These are phyloP conservation scores for Astropecten irregularis DNA, from an alignment of 53 echinoderm and acorn worm species.

Conservation along the genomic window DNA sequence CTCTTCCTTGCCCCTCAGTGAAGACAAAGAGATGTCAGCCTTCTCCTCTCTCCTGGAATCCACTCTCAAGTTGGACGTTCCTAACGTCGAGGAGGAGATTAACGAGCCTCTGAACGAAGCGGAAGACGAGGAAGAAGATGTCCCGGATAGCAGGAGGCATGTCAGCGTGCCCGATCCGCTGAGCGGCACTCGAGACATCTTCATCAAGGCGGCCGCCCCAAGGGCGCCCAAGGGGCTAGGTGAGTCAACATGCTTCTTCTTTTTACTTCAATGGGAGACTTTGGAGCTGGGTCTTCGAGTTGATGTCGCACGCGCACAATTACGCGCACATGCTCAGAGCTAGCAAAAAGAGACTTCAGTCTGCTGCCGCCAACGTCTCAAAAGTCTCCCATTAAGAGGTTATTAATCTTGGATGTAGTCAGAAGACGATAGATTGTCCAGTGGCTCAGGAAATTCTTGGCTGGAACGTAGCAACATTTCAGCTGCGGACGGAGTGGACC, in stretches of 20 bases:
- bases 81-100: constrained; percentile 59
- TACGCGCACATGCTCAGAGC: too few relatives aligned
- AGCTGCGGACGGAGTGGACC: too few relatives aligned
- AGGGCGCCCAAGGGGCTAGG: constrained; percentile 95
- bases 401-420: too few relatives aligned
- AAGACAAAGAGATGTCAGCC: constrained; percentile 84
- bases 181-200: constrained; percentile 71
- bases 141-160: constrained; percentile 45
- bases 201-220: constrained; percentile 88
- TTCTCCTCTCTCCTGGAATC: constrained; percentile 93
- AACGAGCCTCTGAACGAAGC: neutral
- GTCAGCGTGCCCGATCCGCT: constrained; percentile 43
- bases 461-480: too few relatives aligned
- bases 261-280: too few relatives aligned
- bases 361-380: too few relatives aligned
- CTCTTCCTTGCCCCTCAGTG: constrained; percentile 41
- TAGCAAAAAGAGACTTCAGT: too few relatives aligned
- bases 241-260: constrained; percentile 51
- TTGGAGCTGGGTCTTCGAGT: too few relatives aligned
- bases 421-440: too few relatives aligned
- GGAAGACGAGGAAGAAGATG: constrained; percentile 37
- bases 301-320: too few relatives aligned
- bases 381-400: too few relatives aligned
- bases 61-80: constrained; percentile 72
- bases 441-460: too few relatives aligned